A percentile compares a stretch with the other conserved stretches of the same genome.
Evolutionary conservation across 2,113 vertebrate genomes (phyloP).

Genomic region (Mirza zaza): DNA sequence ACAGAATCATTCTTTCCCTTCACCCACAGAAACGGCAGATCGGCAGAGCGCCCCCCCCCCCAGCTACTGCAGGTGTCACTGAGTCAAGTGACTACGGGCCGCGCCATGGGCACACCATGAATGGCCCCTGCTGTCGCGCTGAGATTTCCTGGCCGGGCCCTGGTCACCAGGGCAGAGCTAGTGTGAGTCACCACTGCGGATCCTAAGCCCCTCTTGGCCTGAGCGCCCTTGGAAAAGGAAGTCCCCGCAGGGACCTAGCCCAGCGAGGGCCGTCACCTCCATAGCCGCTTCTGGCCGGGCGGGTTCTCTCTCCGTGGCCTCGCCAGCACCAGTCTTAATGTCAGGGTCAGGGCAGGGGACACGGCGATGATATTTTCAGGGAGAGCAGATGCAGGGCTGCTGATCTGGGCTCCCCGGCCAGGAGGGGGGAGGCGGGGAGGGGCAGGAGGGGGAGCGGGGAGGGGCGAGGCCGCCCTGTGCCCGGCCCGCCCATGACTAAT

Average conservation of each 20-base stretch:
- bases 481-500: constrained; percentile 77
- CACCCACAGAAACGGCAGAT: neutral
- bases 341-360: constrained; percentile 62
- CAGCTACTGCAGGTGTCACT: neutral
- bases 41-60: neutral
- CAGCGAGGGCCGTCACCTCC: neutral
- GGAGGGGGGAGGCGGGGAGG: neutral
- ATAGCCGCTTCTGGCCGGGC: too few species aligned
- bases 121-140: neutral
- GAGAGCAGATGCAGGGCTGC: neutral
- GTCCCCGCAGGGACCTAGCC: neutral
- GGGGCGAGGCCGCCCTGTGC: neutral
- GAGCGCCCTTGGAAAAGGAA: neutral
- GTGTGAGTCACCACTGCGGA: neutral
- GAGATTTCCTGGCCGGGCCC: too few species aligned
- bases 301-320: neutral
- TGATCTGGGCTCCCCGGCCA: neutral
- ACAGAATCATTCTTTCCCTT: neutral
- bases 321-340: neutral
- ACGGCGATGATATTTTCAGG: constrained; percentile 61
- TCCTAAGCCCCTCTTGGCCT: neutral
- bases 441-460: too few species aligned
- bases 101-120: accelerated
- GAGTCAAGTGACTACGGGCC: neutral
- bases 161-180: neutral